Conservation (phyloP, 2,888 invertebrate species). For the Xanthostigma xanthostigma region DNA sequence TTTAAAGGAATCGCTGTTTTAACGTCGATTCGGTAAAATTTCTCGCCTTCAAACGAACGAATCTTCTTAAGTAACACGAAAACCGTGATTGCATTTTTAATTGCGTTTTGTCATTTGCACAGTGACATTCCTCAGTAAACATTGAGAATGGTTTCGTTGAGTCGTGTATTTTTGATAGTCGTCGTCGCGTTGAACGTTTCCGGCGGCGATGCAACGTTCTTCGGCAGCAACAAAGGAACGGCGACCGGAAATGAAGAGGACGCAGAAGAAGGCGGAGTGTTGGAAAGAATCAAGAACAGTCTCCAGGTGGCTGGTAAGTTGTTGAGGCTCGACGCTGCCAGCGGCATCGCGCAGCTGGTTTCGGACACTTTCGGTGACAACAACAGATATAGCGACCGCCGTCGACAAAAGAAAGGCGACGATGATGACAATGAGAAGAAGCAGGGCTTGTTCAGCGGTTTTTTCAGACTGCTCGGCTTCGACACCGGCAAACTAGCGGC, state of each 20-base stretch:
- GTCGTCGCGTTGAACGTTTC: background rate
- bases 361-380: constrained; percentile 34
- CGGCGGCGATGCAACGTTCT: constrained; percentile 9
- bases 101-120: too few species aligned
- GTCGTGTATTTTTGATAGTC: constrained; percentile 4
- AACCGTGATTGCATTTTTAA: too few species aligned
- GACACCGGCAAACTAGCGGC: constrained; percentile 65
- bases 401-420: constrained; percentile 14
- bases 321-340: constrained; percentile 31
- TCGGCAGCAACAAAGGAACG: background rate
- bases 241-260: constrained; percentile 3
- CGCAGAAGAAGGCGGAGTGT: constrained; percentile 19
- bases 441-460: constrained; percentile 31
- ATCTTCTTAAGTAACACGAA: too few species aligned
- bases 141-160: background rate
- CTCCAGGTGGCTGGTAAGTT: constrained; percentile 33
- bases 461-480: constrained; percentile 58
- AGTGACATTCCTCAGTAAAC: too few species aligned
- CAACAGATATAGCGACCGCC: constrained; percentile 4
- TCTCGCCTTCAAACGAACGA: too few species aligned
- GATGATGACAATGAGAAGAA: constrained; percentile 19
- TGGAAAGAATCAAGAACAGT: constrained; percentile 32
- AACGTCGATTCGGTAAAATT: too few species aligned
- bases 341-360: constrained; percentile 44
- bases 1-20: too few species aligned